A percentile compares a stretch with the other conserved stretches of the same genome.
These are phyloP conservation scores for Monopterus albus DNA, from an alignment of 2,113 vertebrate species.

Conservation along the genomic window DNA sequence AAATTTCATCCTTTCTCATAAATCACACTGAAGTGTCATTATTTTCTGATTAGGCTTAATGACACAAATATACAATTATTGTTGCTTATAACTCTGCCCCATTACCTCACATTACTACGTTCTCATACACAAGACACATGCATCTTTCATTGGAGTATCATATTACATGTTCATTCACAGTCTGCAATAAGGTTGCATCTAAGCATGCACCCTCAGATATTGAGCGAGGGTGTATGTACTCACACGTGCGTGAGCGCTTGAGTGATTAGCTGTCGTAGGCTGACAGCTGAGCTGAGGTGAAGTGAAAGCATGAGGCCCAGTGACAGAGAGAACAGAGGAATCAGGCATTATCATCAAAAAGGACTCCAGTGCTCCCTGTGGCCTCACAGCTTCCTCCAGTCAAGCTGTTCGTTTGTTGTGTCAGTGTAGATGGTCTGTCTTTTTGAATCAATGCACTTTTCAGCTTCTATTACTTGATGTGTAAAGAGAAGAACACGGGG, in stretches of 20 bases:
- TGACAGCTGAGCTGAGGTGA: slow-evolving; percentile 65
- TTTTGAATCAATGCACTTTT: slow-evolving; percentile 63
- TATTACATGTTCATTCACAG: slow-evolving; percentile 20
- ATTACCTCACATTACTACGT: slow-evolving; percentile 42
- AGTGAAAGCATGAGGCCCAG: slow-evolving; percentile 55
- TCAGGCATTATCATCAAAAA: slow-evolving; percentile 71
- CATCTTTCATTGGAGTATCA: not conserved
- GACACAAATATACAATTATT: slow-evolving; percentile 59
- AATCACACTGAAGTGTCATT: slow-evolving; percentile 70
- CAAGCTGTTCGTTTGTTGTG: slow-evolving; percentile 67
- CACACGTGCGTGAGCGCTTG: slow-evolving; percentile 10
- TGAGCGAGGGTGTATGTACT: not conserved
- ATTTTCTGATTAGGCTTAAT: slow-evolving; percentile 71
- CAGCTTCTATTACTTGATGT: slow-evolving; percentile 26
- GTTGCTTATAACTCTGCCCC: slow-evolving; percentile 39
- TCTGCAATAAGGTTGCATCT: slow-evolving; percentile 3
- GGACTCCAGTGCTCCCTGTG: slow-evolving; percentile 56
- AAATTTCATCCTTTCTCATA: slow-evolving; percentile 63
- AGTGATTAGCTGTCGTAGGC: slow-evolving; percentile 38
- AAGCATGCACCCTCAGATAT: not conserved
- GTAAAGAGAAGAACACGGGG: slow-evolving; percentile 17
- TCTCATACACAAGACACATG: slow-evolving; percentile 5
- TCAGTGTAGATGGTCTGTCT: slow-evolving; percentile 45
- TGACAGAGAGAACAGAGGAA: slow-evolving; percentile 62
- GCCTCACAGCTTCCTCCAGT: slow-evolving; percentile 64